Conservation (phyloP, 2,888 invertebrate genomes). For the Xestoiulus laeticollis region DNA sequence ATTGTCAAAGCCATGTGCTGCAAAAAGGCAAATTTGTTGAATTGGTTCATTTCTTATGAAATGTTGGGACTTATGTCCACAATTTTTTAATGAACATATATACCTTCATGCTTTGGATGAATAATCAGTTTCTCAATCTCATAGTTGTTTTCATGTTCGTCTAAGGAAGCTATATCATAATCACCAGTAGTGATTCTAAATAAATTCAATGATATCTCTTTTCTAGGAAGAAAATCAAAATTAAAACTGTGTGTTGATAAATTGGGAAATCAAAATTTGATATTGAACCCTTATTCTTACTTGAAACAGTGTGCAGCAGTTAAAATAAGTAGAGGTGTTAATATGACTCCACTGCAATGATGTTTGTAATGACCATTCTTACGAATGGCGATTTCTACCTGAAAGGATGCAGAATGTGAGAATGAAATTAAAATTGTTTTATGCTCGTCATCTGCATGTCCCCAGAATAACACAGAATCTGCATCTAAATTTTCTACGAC, state of each 20-base stretch:
- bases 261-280: background rate
- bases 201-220: background rate
- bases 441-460: too few relatives aligned
- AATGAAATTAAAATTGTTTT: too few relatives aligned
- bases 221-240: slow-evolving; percentile 10
- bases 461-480: too few relatives aligned
- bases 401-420: too few relatives aligned
- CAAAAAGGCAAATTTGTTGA: background rate
- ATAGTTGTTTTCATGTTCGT: slow-evolving; percentile 28
- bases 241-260: too few relatives aligned
- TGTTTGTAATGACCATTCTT: slow-evolving; percentile 1
- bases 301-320: slow-evolving; percentile 44
- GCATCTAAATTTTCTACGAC: too few relatives aligned
- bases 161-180: background rate
- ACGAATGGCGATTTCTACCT: slow-evolving; percentile 16
- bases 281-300: slow-evolving; percentile 44
- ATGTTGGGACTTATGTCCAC: background rate
- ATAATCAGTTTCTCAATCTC: slow-evolving; percentile 12
- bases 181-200: slow-evolving; percentile 45
- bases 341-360: slow-evolving; percentile 43
- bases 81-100: background rate
- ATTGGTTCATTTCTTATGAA: background rate
- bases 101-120: slow-evolving; percentile 36
- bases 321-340: background rate
- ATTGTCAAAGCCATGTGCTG: slow-evolving; percentile 32